These are phyloP conservation scores for Actenoides hombroni DNA, from an alignment of 2,113 vertebrate species.

Conservation along the genomic window DNA sequence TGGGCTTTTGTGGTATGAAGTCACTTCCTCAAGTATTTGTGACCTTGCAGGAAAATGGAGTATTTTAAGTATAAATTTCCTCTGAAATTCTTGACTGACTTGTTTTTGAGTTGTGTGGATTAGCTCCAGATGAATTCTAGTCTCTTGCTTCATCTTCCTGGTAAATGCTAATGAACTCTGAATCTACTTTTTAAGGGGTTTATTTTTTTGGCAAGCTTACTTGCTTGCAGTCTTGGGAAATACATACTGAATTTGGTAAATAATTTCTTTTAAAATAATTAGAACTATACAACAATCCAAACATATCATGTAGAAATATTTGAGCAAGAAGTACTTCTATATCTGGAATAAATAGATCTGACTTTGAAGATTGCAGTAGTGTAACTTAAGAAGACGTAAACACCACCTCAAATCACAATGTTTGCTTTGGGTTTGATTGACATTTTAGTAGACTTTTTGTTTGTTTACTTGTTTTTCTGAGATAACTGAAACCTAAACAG, in stretches of 20 bases:
- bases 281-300: not conserved
- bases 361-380: not conserved
- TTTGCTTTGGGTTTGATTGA: not conserved
- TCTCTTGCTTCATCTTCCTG: not conserved
- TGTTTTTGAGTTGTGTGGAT: conserved; percentile 13
- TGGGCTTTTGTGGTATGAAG: not conserved
- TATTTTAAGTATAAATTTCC: conserved; percentile 35
- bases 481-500: not conserved
- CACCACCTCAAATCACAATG: not conserved
- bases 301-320: not conserved
- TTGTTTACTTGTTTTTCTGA: not conserved
- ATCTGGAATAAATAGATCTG: not conserved
- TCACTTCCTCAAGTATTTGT: conserved; percentile 6
- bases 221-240: not conserved
- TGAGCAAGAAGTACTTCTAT: not conserved
- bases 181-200: not conserved
- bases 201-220: not conserved
- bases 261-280: not conserved
- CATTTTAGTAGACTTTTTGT: not conserved
- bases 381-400: not conserved
- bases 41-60: not conserved
- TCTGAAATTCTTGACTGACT: conserved; percentile 20
- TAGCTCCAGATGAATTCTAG: not conserved
- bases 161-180: conserved; percentile 19
- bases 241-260: not conserved